Percentiles rank a stretch among this genome's conserved stretches.
phyloP scores from a whole-genome alignment of 2,888 invertebrate species.

The Drosophila greeni region DNA sequence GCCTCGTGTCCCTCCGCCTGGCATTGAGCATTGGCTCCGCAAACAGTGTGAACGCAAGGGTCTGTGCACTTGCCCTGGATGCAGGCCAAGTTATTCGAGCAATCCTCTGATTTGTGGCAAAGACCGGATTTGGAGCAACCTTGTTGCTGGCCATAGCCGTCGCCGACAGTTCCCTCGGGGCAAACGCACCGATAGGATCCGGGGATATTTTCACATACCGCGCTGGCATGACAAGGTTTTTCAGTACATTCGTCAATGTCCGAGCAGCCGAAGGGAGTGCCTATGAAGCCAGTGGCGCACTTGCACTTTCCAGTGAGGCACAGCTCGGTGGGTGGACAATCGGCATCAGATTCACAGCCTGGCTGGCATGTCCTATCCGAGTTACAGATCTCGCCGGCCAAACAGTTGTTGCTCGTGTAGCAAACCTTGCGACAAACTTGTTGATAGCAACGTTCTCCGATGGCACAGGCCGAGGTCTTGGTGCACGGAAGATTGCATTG shows the following conservation, averaged over 20 bases:
- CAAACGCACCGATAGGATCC: slow-evolving; percentile 91
- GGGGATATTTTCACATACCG: slow-evolving; percentile 87
- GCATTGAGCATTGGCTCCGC: slow-evolving; percentile 89
- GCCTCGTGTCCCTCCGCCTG: slow-evolving; percentile 85
- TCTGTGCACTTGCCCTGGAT: slow-evolving; percentile 88
- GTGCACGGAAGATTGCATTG: slow-evolving; percentile 89
- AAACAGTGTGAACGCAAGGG: slow-evolving; percentile 86
- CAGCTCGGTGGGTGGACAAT: slow-evolving; percentile 88
- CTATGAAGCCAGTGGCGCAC: slow-evolving; percentile 87
- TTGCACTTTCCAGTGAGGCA: slow-evolving; percentile 87
- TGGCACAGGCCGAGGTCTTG: slow-evolving; percentile 86
- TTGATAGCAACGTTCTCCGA: slow-evolving; percentile 90
- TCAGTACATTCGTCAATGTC: slow-evolving; percentile 91
- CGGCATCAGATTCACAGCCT: slow-evolving; percentile 89
- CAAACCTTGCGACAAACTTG: slow-evolving; percentile 91
- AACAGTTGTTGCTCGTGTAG: slow-evolving; percentile 92
- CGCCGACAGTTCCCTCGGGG: slow-evolving; percentile 88
- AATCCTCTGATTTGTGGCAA: slow-evolving; percentile 86
- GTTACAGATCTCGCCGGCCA: slow-evolving; percentile 92
- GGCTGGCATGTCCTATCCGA: slow-evolving; percentile 87
- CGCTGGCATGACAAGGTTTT: slow-evolving; percentile 87
- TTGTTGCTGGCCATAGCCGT: slow-evolving; percentile 84
- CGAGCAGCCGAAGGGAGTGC: slow-evolving; percentile 86
- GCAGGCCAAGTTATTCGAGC: slow-evolving; percentile 87
- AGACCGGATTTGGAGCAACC: slow-evolving; percentile 89